Evolutionary conservation across 2,888 invertebrate genomes (phyloP).

Genomic region (Sepioteuthis lessoniana): DNA sequence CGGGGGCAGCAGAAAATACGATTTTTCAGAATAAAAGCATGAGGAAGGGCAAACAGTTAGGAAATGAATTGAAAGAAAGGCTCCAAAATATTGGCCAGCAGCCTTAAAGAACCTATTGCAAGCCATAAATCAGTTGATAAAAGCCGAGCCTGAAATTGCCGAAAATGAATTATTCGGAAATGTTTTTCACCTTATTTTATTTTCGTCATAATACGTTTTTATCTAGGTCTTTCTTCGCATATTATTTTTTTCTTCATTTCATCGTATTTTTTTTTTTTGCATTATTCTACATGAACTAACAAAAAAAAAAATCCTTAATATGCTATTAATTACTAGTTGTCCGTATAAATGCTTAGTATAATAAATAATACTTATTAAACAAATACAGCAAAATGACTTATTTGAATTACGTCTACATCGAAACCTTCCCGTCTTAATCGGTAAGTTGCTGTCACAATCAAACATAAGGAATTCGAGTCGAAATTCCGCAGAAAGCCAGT

Average conservation of each 20-base stretch:
- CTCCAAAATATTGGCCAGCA: neutral
- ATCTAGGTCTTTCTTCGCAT: neutral
- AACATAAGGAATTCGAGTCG: too few relatives aligned
- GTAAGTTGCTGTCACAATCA: too few relatives aligned
- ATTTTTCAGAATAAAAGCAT: neutral
- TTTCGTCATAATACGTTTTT: neutral
- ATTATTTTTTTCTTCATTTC: neutral
- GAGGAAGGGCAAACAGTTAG: neutral
- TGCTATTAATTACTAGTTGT: too few relatives aligned
- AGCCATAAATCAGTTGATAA: slow-evolving; percentile 13
- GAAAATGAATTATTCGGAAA: slow-evolving; percentile 18
- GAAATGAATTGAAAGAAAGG: neutral
- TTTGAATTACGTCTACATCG: too few relatives aligned
- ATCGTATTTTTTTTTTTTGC: neutral
- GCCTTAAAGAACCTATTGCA: slow-evolving; percentile 7
- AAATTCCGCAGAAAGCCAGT: too few relatives aligned
- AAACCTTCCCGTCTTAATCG: too few relatives aligned
- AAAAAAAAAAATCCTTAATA: too few relatives aligned
- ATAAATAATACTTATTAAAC: too few relatives aligned
- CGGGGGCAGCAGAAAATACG: neutral
- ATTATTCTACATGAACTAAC: neutral
- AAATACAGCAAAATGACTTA: too few relatives aligned
- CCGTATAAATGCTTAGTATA: too few relatives aligned
- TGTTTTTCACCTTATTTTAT: neutral
- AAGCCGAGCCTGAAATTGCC: neutral